Evolutionary conservation across 2,797 vertebrate species (phyloP).

Genomic region (Mallotus villosus): DNA sequence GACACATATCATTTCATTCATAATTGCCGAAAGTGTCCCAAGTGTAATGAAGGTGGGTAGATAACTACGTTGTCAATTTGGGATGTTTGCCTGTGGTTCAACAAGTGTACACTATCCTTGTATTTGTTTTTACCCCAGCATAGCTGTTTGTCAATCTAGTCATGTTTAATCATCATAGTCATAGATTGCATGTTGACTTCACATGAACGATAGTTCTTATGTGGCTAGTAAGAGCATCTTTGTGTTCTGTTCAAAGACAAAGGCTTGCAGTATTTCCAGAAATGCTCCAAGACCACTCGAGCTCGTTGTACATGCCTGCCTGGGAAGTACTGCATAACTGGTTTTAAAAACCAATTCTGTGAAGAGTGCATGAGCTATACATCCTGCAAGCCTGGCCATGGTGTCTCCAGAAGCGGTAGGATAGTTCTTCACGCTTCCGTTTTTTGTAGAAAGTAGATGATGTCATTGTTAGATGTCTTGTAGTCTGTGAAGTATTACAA

Average conservation of each 20-base stretch:
- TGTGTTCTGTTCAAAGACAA: conserved; percentile 43
- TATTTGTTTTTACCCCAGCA: background rate
- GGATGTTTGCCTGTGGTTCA: background rate
- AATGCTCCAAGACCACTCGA: conserved; percentile 44
- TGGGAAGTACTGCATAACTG: conserved; percentile 48
- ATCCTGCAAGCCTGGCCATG: conserved; percentile 50
- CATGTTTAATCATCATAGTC: background rate
- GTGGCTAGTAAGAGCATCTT: background rate
- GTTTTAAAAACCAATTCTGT: conserved; percentile 12
- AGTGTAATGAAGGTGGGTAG: conserved; percentile 58
- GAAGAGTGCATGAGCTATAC: conserved; percentile 24
- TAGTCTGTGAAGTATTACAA: background rate
- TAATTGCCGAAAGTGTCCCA: conserved; percentile 63
- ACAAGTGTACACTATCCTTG: background rate
- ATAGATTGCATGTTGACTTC: background rate
- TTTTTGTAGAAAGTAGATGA: background rate
- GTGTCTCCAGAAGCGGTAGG: conserved; percentile 57
- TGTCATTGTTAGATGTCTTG: background rate
- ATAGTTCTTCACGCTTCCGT: background rate
- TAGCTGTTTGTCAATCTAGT: background rate
- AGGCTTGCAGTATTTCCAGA: conserved; percentile 36
- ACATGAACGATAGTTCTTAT: background rate
- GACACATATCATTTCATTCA: conserved; percentile 34
- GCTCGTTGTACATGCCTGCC: conserved; percentile 62
- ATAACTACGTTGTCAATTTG: background rate